Percentiles rank a stretch among this genome's conserved stretches.
phyloP scores from a whole-genome alignment of 2,797 vertebrate genomes.

The Clarias fuscus region DNA sequence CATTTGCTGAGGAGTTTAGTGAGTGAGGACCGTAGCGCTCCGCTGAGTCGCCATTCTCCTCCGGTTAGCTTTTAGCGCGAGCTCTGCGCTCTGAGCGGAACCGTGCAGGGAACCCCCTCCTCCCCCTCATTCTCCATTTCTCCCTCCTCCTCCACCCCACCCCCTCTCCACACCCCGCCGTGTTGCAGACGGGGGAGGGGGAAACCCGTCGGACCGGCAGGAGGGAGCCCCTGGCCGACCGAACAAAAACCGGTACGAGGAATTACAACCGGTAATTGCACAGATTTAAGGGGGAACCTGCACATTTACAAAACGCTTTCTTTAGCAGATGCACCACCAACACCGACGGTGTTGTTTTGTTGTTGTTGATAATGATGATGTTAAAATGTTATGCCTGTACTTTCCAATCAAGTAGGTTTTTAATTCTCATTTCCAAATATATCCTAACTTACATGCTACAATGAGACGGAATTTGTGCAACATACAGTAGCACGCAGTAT shows the following conservation, averaged over 20 bases:
- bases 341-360: not conserved
- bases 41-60: conserved; percentile 48
- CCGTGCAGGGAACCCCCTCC: conserved; percentile 63
- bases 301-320: conserved; percentile 56
- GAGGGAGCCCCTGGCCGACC: conserved; percentile 73
- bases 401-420: not conserved
- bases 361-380: not conserved
- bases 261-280: conserved; percentile 70
- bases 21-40: conserved; percentile 29
- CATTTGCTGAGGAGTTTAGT: conserved; percentile 27
- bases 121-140: conserved; percentile 45
- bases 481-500: not conserved
- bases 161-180: conserved; percentile 56
- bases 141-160: conserved; percentile 51
- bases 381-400: not conserved
- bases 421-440: not conserved
- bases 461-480: not conserved
- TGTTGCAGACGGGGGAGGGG: conserved; percentile 64
- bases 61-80: conserved; percentile 57
- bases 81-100: conserved; percentile 72
- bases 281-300: conserved; percentile 67
- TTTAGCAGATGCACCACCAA: not conserved
- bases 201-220: conserved; percentile 73
- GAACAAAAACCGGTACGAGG: conserved; percentile 70
- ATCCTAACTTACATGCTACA: not conserved